Evolutionary conservation across 2,888 invertebrate genomes (phyloP).

Genomic region (Pteria penguin): DNA sequence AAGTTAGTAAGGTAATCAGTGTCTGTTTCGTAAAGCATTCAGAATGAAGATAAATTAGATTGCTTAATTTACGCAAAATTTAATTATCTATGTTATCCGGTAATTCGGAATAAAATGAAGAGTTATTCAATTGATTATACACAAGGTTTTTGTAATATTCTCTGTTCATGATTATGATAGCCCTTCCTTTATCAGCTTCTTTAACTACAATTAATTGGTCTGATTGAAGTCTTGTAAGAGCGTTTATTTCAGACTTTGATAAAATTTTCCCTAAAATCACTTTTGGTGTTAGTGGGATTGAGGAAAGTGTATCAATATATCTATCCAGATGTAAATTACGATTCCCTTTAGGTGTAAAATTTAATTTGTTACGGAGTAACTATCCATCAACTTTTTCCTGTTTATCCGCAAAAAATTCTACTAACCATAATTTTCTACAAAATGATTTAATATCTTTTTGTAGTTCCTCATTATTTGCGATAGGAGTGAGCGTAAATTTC

Average conservation of each 20-base stretch:
- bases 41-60: neutral
- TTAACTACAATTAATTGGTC: constrained; percentile 1
- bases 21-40: neutral
- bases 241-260: neutral
- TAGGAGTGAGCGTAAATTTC: neutral
- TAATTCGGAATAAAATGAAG: neutral
- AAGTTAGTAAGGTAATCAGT: neutral
- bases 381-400: neutral
- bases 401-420: constrained; percentile 13
- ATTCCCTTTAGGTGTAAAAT: neutral
- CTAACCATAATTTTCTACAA: neutral
- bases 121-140: neutral
- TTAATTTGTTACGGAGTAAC: neutral
- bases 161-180: constrained; percentile 7
- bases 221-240: neutral
- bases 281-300: too few species aligned
- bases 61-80: neutral
- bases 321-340: neutral
- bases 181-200: constrained; percentile 14
- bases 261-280: neutral
- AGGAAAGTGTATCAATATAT: too few species aligned
- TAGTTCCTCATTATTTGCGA: neutral
- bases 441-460: neutral
- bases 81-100: neutral
- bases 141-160: too few species aligned